Evolutionary conservation across 2,113 vertebrate genomes (phyloP), one percentile per base, ranked within the genome.

Genomic region (Syngnathoides biaculeatus): DNA sequence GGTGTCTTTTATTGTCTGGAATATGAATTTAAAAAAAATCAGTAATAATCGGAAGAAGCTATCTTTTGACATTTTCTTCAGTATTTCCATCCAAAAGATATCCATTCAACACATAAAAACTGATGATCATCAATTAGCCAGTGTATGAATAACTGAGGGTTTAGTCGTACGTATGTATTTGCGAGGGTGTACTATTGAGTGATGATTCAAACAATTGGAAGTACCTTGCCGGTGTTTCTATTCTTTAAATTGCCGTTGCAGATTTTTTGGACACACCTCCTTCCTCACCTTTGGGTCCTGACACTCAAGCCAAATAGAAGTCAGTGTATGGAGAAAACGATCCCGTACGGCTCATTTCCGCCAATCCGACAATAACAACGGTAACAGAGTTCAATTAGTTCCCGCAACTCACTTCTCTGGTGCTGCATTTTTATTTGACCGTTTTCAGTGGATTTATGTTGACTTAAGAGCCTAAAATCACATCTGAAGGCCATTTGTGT

Each of bases 341-440:
- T 27, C 30, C 56, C 53, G 12, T 48, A 57, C 52, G 17, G 24
- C 24, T 19, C 27, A 38, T 58, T 63, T 39, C 63, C 17, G 58
- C 12, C 45, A 69, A 52, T 72, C 69, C 30, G n/a, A n/a, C n/a
- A 52, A 55, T 52, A 35, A 61, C 50, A 73, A 73, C 61, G 56
- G 74, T 64, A 87, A 80, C 70, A 86, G 5, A 85, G 64, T 27
- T 71, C 77, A 86, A 81, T 80, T 82, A 74, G 62, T 67, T 57
- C 66, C 56, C 43, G 75, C 79, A 64, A 85, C 72, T 79, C 71
- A 76, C 26, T 30, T 3, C 77, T 72, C 75, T 73, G 64, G 68
- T 53, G 58, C 73, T 6, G 67, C 8, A 63, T 24, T 50, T 1
- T 68, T 60, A 58, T n/a, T 61, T 72, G 69, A 59, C 63, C 61